A percentile compares a stretch with the other conserved stretches of the same genome.
Conservation (phyloP, 2,797 vertebrate species). For the Rhynchonycteris naso region DNA sequence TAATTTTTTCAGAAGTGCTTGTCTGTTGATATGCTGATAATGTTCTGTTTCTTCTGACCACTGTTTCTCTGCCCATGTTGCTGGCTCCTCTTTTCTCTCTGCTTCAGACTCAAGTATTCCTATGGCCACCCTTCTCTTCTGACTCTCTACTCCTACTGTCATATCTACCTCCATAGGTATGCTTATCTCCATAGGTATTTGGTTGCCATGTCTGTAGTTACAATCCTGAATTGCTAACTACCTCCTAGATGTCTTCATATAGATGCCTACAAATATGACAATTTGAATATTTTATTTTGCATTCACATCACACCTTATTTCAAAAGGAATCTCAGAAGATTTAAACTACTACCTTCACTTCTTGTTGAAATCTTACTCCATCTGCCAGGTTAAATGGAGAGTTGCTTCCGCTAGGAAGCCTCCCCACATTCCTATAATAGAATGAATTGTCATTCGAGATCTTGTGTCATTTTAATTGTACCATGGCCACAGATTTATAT, state of each 20-base stretch:
- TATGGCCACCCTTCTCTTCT: not conserved
- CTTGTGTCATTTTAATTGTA: conserved; percentile 19
- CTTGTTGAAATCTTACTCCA: conserved; percentile 11
- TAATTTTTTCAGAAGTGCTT: not conserved
- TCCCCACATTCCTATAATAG: not conserved
- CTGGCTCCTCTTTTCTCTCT: not conserved
- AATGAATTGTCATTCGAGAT: not conserved
- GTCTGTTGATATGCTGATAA: not conserved
- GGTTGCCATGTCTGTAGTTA: not conserved
- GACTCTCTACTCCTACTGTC: not conserved
- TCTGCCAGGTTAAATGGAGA: conserved; percentile 22
- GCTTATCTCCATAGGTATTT: not conserved
- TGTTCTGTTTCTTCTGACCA: not conserved
- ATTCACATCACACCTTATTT: not conserved
- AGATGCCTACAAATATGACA: not conserved
- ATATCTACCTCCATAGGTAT: not conserved
- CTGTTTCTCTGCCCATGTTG: not conserved
- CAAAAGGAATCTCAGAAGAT: conserved; percentile 1
- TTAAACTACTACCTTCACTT: conserved; percentile 26
- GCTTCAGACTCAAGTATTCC: not conserved
- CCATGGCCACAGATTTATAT: not conserved
- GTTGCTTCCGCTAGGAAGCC: not conserved
- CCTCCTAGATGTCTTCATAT: not conserved
- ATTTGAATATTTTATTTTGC: not conserved
- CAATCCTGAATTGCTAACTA: not conserved